A percentile compares a stretch with the other conserved stretches of the same genome.
phyloP scores from a whole-genome alignment of 2,888 invertebrate species.

The Fragum sueziense region DNA sequence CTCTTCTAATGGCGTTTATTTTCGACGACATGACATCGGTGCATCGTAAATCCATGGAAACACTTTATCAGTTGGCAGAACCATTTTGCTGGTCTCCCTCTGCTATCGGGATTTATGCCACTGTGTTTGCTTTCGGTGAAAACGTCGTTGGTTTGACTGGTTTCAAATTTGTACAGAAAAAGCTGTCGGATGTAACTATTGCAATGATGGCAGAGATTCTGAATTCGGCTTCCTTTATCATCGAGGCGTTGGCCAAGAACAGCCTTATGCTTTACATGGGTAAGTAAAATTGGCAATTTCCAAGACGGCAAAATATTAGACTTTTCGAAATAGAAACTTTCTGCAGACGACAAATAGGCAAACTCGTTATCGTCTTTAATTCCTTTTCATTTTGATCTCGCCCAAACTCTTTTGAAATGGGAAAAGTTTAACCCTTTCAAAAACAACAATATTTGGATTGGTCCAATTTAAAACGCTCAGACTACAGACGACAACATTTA shows the following conservation, averaged over 20 bases:
- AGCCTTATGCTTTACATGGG: slow-evolving; percentile 44
- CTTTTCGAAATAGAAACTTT: too few relatives aligned
- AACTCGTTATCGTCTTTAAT: neutral
- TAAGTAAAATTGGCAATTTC: neutral
- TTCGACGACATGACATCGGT: slow-evolving; percentile 38
- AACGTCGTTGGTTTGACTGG: slow-evolving; percentile 18
- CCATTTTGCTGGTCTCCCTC: slow-evolving; percentile 49
- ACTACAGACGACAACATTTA: too few relatives aligned
- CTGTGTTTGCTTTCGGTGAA: slow-evolving; percentile 11
- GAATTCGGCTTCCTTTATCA: slow-evolving; percentile 25
- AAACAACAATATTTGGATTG: too few relatives aligned
- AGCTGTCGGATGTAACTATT: slow-evolving; percentile 30
- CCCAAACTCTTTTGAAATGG: too few relatives aligned
- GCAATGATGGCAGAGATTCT: slow-evolving; percentile 24
- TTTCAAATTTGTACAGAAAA: slow-evolving; percentile 27
- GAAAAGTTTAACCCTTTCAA: too few relatives aligned
- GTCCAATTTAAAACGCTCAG: too few relatives aligned
- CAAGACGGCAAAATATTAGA: too few relatives aligned
- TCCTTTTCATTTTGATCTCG: too few relatives aligned
- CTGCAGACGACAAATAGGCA: too few relatives aligned
- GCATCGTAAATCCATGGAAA: slow-evolving; percentile 35
- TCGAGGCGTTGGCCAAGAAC: slow-evolving; percentile 38
- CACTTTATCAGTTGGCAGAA: slow-evolving; percentile 40
- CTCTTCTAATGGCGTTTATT: slow-evolving; percentile 35
- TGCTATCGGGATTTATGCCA: slow-evolving; percentile 39